Evolutionary conservation across 2,113 vertebrate species (phyloP), one percentile per base, ranked within the genome.

Genomic region (Raja brachyura): DNA sequence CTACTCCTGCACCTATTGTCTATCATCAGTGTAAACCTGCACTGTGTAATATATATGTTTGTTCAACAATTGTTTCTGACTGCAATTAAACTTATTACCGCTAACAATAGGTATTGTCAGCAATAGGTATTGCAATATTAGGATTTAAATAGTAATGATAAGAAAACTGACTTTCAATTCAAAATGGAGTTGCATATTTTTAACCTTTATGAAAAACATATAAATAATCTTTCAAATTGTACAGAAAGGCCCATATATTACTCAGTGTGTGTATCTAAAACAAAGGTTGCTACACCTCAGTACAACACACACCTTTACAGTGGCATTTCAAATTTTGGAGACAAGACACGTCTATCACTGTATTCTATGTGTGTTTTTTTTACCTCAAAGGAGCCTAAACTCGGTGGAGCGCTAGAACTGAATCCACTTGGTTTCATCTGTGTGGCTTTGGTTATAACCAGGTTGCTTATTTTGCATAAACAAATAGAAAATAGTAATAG

Each of bases 21-120:
- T 48, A 48, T 48, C 39, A 48, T 48, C 39, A 3, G 39, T 48
- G 39, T 48, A 48, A 48, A 48, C 39, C 39, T 48, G 39, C 39
- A 48, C 39, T 48, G 39, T 48, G 39, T 48, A 48, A 48, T 48
- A 48, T 31, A 88, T 31, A 63, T 63, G 25, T 7, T 83, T 83
- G 11, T 63, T 88, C n/a, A 88, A 86, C 83, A 86, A 63, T 63
- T 31, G 28, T 31, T 86, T 86, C 56, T 63, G 83, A 86, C 11
- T 14, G 61, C n/a, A n/a, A n/a, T n/a, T n/a, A n/a, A 28, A 54
- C n/a, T 31, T 86, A 63, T 63, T 31, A n/a, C 5, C 8, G 11
- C 18, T 31, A 56, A 61, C 81, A 61, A 54, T 25, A 63, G 4
- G 16, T 25, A 28, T 63, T 13, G 8, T 28, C 9, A 11, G 18